These are phyloP conservation scores for Platichthys flesus DNA, from an alignment of 2,113 vertebrate genomes.

Conservation along the genomic window DNA sequence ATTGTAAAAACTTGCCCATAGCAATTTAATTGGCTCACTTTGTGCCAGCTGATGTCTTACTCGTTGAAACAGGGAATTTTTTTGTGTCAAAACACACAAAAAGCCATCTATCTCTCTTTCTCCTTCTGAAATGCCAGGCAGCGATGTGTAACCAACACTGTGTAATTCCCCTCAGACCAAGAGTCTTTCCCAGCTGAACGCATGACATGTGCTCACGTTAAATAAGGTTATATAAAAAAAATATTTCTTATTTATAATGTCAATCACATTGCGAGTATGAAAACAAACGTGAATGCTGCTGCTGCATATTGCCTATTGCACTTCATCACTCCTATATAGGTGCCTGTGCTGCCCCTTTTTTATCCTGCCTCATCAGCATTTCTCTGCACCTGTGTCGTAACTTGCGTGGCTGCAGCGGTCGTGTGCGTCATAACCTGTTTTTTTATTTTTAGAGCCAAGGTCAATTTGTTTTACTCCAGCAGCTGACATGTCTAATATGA, in stretches of 20 bases:
- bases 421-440: conserved; percentile 41
- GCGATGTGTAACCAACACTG: too few relatives aligned
- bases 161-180: background rate
- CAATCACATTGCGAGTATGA: background rate
- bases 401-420: conserved; percentile 27
- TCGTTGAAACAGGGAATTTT: too few relatives aligned
- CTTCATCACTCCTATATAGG: background rate
- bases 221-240: too few relatives aligned
- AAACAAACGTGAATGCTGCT: background rate
- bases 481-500: conserved; percentile 35
- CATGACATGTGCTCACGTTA: too few relatives aligned
- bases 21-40: too few relatives aligned
- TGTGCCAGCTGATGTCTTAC: too few relatives aligned
- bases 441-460: conserved; percentile 55
- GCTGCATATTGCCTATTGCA: too few relatives aligned
- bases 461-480: conserved; percentile 35
- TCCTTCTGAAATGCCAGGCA: too few relatives aligned
- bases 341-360: conserved; percentile 4
- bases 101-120: too few relatives aligned
- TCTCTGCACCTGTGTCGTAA: conserved; percentile 39
- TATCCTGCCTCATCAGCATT: conserved; percentile 42
- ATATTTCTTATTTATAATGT: too few relatives aligned
- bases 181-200: background rate
- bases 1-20: too few relatives aligned
- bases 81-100: too few relatives aligned